These are phyloP conservation scores for Dynastes maya DNA, from an alignment of 2,888 invertebrate genomes.

Conservation along the genomic window DNA sequence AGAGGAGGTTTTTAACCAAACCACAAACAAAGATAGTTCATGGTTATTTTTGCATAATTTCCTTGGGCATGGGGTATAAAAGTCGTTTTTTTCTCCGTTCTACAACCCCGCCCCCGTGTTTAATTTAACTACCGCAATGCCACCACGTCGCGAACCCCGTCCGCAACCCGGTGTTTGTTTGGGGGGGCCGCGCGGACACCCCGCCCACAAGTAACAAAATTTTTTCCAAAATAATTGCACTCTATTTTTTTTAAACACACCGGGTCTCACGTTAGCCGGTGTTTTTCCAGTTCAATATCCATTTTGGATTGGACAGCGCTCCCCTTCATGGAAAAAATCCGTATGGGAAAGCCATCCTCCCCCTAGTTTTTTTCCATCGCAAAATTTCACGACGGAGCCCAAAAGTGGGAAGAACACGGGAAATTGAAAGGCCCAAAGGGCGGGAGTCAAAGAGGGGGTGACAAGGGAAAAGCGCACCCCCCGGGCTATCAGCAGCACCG, in stretches of 20 bases:
- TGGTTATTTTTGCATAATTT: no score
- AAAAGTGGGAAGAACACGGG: no score
- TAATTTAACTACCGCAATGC: constrained; percentile 66
- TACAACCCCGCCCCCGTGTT: constrained; percentile 64
- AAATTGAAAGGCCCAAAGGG: no score
- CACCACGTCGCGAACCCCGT: constrained; percentile 56
- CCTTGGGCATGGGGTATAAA: no score
- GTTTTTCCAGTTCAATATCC: constrained; percentile 41
- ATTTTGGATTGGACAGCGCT: constrained; percentile 48
- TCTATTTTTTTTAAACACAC: constrained; percentile 31
- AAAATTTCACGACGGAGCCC: constrained; percentile 67
- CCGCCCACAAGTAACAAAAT: constrained; percentile 27
- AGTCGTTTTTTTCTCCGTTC: no score
- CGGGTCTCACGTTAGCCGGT: not conserved
- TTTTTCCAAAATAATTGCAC: constrained; percentile 49
- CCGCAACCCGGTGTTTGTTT: constrained; percentile 55
- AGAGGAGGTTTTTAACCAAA: constrained; percentile 41
- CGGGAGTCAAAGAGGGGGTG: constrained; percentile 64
- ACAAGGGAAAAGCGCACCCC: constrained; percentile 72
- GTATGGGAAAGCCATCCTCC: constrained; percentile 44
- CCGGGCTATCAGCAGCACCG: no score
- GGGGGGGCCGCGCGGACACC: constrained; percentile 41
- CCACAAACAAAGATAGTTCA: constrained; percentile 64
- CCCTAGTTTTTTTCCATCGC: constrained; percentile 61
- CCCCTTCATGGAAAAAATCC: constrained; percentile 45